These are phyloP conservation scores for Ailuropoda melanoleuca DNA, from an alignment of 2,113 vertebrate genomes.

Conservation along the genomic window DNA sequence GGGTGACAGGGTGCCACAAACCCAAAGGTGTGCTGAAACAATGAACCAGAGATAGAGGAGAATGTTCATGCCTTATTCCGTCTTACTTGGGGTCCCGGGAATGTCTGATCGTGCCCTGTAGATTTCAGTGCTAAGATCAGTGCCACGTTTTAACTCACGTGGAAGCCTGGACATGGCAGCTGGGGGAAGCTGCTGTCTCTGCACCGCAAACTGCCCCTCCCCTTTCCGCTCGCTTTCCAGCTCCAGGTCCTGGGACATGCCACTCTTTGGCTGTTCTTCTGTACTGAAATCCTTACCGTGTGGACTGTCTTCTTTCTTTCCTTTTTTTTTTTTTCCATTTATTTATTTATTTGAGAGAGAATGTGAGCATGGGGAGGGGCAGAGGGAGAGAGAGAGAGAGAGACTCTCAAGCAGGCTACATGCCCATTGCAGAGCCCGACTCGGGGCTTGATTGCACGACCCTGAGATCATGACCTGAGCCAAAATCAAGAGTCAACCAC, in stretches of 20 bases:
- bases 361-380: background rate
- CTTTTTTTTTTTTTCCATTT: too few species aligned
- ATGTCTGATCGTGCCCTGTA: background rate
- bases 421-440: background rate
- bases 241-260: background rate
- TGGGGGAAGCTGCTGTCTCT: background rate
- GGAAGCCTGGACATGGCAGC: background rate
- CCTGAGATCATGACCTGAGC: background rate
- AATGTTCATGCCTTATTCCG: background rate
- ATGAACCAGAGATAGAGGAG: background rate
- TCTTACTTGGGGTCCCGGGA: background rate
- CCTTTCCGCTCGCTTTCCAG: background rate
- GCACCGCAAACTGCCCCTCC: background rate
- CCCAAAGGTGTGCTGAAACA: background rate
- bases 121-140: background rate
- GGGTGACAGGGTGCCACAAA: background rate
- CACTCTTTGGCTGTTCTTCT: background rate
- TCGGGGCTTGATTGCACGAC: background rate
- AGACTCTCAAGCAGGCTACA: background rate
- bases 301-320: background rate
- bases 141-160: background rate
- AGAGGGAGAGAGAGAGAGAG: background rate
- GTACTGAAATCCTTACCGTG: background rate
- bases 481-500: background rate
- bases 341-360: too few species aligned